phyloP scores from a whole-genome alignment of 2,888 invertebrate species.

The Cheilosia pagana region DNA sequence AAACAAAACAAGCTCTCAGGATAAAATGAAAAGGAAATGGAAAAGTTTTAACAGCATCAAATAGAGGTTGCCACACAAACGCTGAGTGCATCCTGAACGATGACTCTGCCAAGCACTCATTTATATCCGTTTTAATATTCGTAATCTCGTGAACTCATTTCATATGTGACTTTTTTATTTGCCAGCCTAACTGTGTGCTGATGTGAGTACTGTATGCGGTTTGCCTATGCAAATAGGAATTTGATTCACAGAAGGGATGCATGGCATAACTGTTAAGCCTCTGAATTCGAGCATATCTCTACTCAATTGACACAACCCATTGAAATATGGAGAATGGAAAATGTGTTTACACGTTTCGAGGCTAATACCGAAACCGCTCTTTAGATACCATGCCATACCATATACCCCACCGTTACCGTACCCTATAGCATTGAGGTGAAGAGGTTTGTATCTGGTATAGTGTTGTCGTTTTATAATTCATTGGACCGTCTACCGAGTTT shows the following conservation, averaged over 20 bases:
- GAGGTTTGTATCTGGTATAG: constrained; percentile 31
- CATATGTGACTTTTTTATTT: constrained; percentile 63
- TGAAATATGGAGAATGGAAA: constrained; percentile 64
- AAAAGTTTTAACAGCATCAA: constrained; percentile 70
- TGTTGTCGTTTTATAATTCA: constrained; percentile 73
- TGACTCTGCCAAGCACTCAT: constrained; percentile 65
- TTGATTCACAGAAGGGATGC: constrained; percentile 58
- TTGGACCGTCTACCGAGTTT: constrained; percentile 66
- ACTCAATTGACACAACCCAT: constrained; percentile 68
- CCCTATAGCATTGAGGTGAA: constrained; percentile 23
- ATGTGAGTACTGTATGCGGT: constrained; percentile 11
- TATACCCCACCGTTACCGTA: background rate
- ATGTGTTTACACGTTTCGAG: constrained; percentile 73
- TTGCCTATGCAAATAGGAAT: constrained; percentile 65
- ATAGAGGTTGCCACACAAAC: constrained; percentile 59
- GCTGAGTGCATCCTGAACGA: constrained; percentile 29
- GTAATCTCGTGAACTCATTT: constrained; percentile 75
- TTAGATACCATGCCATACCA: constrained; percentile 16
- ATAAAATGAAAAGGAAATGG: constrained; percentile 69
- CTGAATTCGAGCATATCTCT: constrained; percentile 51
- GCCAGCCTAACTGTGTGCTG: background rate
- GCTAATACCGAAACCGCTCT: constrained; percentile 69
- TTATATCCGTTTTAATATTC: constrained; percentile 75
- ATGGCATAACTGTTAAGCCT: constrained; percentile 39
- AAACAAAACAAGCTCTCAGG: constrained; percentile 30